phyloP scores from a whole-genome alignment of 2,888 invertebrate species.

The Chalcosyrphus nemorum region DNA sequence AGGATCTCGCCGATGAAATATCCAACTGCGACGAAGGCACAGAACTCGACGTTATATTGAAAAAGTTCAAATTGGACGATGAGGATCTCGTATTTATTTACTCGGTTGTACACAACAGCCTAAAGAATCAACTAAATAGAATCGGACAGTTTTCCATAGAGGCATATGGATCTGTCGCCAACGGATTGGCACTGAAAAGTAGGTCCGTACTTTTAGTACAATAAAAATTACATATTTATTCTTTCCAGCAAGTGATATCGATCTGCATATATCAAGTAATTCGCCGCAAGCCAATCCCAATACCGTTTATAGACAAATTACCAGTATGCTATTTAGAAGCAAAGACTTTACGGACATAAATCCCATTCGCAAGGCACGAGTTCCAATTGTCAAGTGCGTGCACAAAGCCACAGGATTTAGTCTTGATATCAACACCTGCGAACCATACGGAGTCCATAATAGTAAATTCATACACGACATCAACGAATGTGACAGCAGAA shows the following conservation, averaged over 20 bases:
- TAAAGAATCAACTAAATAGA: conserved; percentile 78
- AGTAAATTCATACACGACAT: conserved; percentile 86
- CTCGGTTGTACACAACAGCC: conserved; percentile 74
- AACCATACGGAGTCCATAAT: conserved; percentile 87
- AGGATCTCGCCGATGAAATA: conserved; percentile 68
- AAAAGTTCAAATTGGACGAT: conserved; percentile 74
- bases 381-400: conserved; percentile 89
- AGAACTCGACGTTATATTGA: conserved; percentile 75
- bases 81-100: conserved; percentile 74
- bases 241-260: conserved; percentile 70
- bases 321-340: conserved; percentile 43
- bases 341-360: conserved; percentile 82
- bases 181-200: conserved; percentile 86
- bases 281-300: neutral
- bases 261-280: conserved; percentile 46
- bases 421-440: conserved; percentile 89
- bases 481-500: conserved; percentile 84
- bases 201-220: no score
- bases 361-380: conserved; percentile 87
- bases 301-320: conserved; percentile 20
- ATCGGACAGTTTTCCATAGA: conserved; percentile 78
- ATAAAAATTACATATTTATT: no score
- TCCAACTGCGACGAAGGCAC: conserved; percentile 62
- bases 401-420: conserved; percentile 85
- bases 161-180: conserved; percentile 89